Base-by-base conservation (phyloP, 92 coral and sea anemone species). In the Zoanthus sociatus region DNA sequence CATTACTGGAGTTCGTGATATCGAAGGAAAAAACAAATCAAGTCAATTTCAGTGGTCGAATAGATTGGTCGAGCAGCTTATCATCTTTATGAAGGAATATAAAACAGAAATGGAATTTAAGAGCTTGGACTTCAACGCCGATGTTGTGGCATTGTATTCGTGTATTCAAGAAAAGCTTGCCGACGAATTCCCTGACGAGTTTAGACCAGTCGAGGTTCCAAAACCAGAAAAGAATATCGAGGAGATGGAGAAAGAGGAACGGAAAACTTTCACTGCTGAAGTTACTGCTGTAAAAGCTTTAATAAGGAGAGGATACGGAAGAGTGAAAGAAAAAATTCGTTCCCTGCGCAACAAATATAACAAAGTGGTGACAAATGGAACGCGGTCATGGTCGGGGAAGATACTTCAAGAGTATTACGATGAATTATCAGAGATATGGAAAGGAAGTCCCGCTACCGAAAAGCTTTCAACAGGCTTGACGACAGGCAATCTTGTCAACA, bases 401-500 rank as follows among this genome's bases (percentile, higher is more conserved):
- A 50, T 89, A 14, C 84, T 89, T 1, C 92, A 89, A 60, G 92
- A 89, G 55, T 84, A 74, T 54, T 89, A 78, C 32, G 92, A 89
- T 2, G 74, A 83, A n/a, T 47, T 89, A 30, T 53, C 84, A 20
- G 77, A 89, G 53, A 89, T 89, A 6, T 83, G 92, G 92, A 89
- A 89, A 69, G 92, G 92, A 8, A 89, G 88, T 51, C 92, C 92
- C 1, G 92, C 92, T 50, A 84, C 92, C 1, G 92, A 73, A 79
- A 86, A 74, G 61, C 88, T 89, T 0, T 1, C 56, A 76, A 26
- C 26, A 26, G 26, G 26, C 26, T 26, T 26, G 26, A 26, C 26
- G 26, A 26, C 26, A 26, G 26, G 26, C 0, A 26, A 26, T 26
- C 26, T 26, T 26, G 26, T 26, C 26, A 26, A 26, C 26, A 26